phyloP scores from a whole-genome alignment of 2,888 invertebrate species.

The Orchesellides sinensis region DNA sequence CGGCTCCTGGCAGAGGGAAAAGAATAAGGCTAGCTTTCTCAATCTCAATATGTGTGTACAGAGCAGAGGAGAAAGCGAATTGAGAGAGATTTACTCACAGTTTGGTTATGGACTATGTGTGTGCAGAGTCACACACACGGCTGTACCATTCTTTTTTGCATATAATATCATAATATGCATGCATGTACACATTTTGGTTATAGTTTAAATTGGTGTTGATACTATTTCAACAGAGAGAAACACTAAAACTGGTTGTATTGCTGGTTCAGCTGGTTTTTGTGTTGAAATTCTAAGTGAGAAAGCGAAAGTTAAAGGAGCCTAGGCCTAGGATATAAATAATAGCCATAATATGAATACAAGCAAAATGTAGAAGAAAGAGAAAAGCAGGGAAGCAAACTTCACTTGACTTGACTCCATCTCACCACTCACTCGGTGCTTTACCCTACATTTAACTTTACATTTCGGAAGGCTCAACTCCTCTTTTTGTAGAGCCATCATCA shows the following conservation, averaged over 20 bases:
- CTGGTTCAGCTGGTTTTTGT: constrained; percentile 6
- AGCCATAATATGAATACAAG: constrained; percentile 21
- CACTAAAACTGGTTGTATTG: neutral
- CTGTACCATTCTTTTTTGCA: constrained; percentile 13
- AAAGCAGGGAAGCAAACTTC: constrained; percentile 53
- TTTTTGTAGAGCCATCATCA: constrained; percentile 70
- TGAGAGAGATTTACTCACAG: constrained; percentile 39
- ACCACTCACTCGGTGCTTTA: constrained; percentile 69
- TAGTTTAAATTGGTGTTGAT: constrained; percentile 47
- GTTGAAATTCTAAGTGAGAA: neutral
- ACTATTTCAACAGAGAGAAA: neutral
- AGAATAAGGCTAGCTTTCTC: too few relatives aligned
- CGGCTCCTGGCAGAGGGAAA: too few relatives aligned
- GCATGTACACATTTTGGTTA: constrained; percentile 20
- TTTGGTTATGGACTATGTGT: too few relatives aligned
- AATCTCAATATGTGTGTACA: constrained; percentile 30
- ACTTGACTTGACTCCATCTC: constrained; percentile 61
- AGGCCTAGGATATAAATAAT: constrained; percentile 5
- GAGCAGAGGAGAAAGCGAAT: constrained; percentile 19
- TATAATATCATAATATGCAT: constrained; percentile 55
- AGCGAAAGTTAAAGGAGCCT: neutral
- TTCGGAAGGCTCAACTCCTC: constrained; percentile 74
- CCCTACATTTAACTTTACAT: constrained; percentile 74
- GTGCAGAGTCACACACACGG: neutral
- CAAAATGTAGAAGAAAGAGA: constrained; percentile 1